Evolutionary conservation across 2,113 vertebrate species (phyloP).

Genomic region (Tonatia bakeri): DNA sequence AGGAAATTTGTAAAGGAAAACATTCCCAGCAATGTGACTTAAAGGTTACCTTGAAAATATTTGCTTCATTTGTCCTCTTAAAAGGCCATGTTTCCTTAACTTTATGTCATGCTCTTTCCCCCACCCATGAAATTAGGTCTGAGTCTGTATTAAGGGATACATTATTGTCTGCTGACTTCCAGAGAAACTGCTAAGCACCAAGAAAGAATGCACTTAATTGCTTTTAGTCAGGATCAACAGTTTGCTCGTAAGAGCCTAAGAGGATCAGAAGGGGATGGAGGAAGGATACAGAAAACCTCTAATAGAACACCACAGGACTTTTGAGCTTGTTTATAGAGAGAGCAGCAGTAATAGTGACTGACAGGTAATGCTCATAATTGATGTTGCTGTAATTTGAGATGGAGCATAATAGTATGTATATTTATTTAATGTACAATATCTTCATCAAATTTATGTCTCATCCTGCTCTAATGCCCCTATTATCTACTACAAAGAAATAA

Average conservation of each 20-base stretch:
- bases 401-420: constrained; percentile 33
- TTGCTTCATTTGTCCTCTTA: constrained; percentile 45
- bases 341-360: background rate
- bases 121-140: constrained; percentile 52
- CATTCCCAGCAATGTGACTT: background rate
- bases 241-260: constrained; percentile 63
- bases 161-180: constrained; percentile 63
- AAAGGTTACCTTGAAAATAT: constrained; percentile 56
- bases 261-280: constrained; percentile 19
- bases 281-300: constrained; percentile 61
- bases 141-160: constrained; percentile 43
- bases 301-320: constrained; percentile 48
- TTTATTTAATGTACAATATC: constrained; percentile 60
- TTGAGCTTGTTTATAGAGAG: constrained; percentile 39
- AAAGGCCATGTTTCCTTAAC: constrained; percentile 56
- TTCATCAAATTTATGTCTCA: constrained; percentile 41
- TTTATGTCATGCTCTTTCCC: constrained; percentile 17
- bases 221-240: constrained; percentile 64
- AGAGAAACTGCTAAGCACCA: constrained; percentile 55
- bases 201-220: constrained; percentile 70
- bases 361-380: constrained; percentile 12
- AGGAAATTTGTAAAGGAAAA: constrained; percentile 40
- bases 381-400: constrained; percentile 29
- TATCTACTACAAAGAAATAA: constrained; percentile 40
- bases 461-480: constrained; percentile 25